Base-by-base conservation (phyloP, 2,797 vertebrate genomes). In the Rousettus madagascariensis region DNA sequence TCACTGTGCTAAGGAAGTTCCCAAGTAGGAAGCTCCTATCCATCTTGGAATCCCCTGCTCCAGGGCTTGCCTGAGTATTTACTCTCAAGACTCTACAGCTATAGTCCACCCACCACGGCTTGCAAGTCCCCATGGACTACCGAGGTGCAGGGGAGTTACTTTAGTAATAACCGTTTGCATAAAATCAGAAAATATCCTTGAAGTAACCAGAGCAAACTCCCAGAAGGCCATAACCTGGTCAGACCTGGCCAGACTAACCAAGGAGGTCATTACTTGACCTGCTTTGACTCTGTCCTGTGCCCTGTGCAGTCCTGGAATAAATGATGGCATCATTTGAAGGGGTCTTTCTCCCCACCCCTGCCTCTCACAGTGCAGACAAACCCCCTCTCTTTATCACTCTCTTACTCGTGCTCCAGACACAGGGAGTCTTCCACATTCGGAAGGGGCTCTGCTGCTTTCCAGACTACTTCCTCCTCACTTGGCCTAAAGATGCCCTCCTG, bases 51-150 rank as follows among this genome's bases (percentile, higher is more conserved):
- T 66, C 10, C 5, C 24, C 36, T 5, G 53, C 30, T 28, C 10
- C 5, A 6, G 15, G 24, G 65, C 38, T 87, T 33, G 24, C 11
- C 19, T 6, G 28, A 59, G 33, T 28, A 28, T 4, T 5, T 30
- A 19, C 7, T 51, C 43, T 30, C 15, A 8, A 11, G 26, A 51
- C 43, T 49, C 28, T 33, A 26, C 2, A 24, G 66, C n/a, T n/a
- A 4, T 11, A 28, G 33, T 36, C 8, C 28, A 7, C 33, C 4
- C 3, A 16, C n/a, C 2, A 0, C 8, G 61, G 20, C 22, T 5
- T 49, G 16, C 0, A 2, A 86, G 20, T 65, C 20, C 13, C 49
- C 38, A 36, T 2, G 28, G 65, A 30, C 22, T 22, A 49, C 33
- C 3, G 19, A 51, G 24, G 41, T 33, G 19, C 36, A 86, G 38